A percentile compares a stretch with the other conserved stretches of the same genome.
phyloP scores from a whole-genome alignment of 2,797 vertebrate species.

The Euphonia xanthogaster region DNA sequence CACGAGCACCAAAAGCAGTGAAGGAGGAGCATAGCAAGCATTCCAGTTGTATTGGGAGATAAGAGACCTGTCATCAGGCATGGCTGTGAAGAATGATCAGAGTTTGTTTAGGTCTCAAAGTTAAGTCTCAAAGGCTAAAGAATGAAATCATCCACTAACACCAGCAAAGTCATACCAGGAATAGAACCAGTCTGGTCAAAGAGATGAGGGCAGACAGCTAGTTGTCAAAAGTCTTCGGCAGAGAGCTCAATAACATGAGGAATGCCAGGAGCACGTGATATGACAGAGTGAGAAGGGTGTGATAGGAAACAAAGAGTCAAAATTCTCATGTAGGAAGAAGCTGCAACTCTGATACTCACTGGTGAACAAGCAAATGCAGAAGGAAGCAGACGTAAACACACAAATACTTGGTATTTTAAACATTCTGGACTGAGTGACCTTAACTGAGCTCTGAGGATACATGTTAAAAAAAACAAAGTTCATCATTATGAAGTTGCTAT shows the following conservation, averaged over 20 bases:
- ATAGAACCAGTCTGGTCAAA: background rate
- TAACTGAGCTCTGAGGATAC: background rate
- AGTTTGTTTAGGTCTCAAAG: background rate
- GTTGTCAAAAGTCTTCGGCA: background rate
- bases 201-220: background rate
- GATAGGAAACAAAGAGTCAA: background rate
- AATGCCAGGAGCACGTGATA: background rate
- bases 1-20: background rate
- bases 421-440: background rate
- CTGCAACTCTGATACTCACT: background rate
- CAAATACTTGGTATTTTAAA: background rate
- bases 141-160: background rate
- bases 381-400: background rate
- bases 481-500: background rate
- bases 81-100: background rate
- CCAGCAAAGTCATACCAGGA: background rate
- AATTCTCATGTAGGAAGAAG: background rate
- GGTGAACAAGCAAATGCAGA: background rate
- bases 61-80: background rate
- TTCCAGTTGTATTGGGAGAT: background rate
- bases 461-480: constrained; percentile 3
- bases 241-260: background rate
- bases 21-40: background rate
- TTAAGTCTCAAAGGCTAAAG: background rate
- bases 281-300: background rate